Percentiles rank a stretch among this genome's conserved stretches.
Evolutionary conservation across 2,888 invertebrate species (phyloP).

Genomic region (Nomada lathburiana): DNA sequence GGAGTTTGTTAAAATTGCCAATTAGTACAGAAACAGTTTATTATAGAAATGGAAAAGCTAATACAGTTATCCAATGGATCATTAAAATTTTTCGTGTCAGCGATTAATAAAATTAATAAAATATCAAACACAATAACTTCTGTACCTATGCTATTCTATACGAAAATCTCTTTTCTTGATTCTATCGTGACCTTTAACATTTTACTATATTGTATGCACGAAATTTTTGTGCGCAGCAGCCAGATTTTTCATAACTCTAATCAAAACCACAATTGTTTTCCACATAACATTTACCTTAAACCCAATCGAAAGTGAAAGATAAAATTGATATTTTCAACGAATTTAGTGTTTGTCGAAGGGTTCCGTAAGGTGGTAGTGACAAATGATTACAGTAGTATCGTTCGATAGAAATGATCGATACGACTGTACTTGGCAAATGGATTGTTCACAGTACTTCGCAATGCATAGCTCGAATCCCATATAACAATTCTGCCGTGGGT

Average conservation of each 20-base stretch:
- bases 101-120: background rate
- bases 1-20: background rate
- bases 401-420: slow-evolving; percentile 12
- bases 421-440: slow-evolving; percentile 17
- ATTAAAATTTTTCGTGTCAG: background rate
- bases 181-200: too few species aligned
- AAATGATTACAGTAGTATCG: slow-evolving; percentile 12
- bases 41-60: background rate
- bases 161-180: too few species aligned
- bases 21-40: background rate
- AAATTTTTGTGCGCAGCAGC: too few species aligned
- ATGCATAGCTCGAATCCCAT: slow-evolving; percentile 24
- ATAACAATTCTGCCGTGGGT: slow-evolving; percentile 46
- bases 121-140: too few species aligned
- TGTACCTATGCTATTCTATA: too few species aligned
- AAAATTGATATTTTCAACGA: background rate
- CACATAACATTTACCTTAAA: too few species aligned
- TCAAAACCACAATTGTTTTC: too few species aligned
- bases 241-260: too few species aligned
- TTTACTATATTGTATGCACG: too few species aligned
- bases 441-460: slow-evolving; percentile 47
- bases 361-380: background rate
- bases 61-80: background rate
- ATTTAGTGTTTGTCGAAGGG: background rate
- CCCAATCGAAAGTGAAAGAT: too few species aligned